Evolutionary conservation across 2,797 vertebrate genomes (phyloP).

Genomic region (Gallirallus australis): DNA sequence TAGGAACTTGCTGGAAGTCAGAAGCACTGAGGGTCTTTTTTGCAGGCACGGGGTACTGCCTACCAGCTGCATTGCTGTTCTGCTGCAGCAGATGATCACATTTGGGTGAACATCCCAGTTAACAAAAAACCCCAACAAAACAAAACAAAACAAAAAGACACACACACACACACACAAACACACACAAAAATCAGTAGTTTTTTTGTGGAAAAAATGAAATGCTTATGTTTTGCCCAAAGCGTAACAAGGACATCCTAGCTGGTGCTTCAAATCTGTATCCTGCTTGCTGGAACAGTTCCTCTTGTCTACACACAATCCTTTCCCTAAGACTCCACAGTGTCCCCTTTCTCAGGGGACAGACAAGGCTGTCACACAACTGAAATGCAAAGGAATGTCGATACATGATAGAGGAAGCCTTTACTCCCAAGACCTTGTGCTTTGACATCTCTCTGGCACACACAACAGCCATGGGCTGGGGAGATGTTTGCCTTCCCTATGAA

Average conservation of each 20-base stretch:
- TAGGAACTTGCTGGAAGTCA: background rate
- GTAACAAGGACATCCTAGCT: background rate
- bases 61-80: background rate
- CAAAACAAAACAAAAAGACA: too few species aligned
- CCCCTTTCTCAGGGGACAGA: background rate
- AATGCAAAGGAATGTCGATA: background rate
- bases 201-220: background rate
- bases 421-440: background rate
- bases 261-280: background rate
- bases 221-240: background rate
- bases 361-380: background rate
- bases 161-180: too few species aligned
- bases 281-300: background rate
- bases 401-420: background rate
- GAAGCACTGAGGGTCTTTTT: background rate
- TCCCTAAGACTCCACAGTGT: background rate
- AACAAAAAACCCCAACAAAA: too few species aligned
- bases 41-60: background rate
- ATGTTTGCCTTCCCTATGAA: background rate
- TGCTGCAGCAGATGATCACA: background rate
- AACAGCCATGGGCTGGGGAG: accelerated
- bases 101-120: background rate
- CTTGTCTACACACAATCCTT: accelerated
- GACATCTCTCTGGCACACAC: accelerated
- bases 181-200: background rate